Evolutionary conservation across 2,797 vertebrate species (phyloP).

Genomic region (Sarcoramphus papa): DNA sequence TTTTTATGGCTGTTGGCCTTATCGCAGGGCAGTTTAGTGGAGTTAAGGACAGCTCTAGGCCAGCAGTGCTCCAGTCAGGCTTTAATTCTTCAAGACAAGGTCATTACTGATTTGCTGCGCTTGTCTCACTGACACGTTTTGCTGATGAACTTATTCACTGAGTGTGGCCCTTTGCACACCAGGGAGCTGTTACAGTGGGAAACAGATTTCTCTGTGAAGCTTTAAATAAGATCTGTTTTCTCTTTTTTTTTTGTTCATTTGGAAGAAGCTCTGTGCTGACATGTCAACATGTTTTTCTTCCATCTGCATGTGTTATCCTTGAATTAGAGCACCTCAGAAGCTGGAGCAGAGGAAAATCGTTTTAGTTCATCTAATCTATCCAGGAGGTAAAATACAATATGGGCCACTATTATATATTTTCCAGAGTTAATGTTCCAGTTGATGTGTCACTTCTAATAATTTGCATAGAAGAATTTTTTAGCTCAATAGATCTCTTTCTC

Average conservation of each 20-base stretch:
- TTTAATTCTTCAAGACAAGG: conserved; percentile 45
- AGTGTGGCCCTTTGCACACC: neutral
- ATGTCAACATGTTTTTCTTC: conserved; percentile 45
- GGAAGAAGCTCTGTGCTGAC: conserved; percentile 42
- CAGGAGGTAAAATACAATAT: neutral
- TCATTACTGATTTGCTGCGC: conserved; percentile 36
- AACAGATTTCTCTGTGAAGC: conserved; percentile 39
- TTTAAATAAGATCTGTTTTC: conserved; percentile 11
- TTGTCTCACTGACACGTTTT: conserved; percentile 22
- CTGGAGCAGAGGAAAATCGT: neutral
- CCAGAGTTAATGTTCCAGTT: neutral
- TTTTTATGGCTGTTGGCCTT: neutral
- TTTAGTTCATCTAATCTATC: neutral
- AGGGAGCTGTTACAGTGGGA: conserved; percentile 36
- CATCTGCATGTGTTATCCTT: conserved; percentile 27
- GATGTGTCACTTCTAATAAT: neutral
- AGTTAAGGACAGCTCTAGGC: neutral
- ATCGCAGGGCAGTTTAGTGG: neutral
- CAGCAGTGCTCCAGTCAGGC: neutral
- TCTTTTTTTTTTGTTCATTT: neutral
- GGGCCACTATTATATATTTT: neutral
- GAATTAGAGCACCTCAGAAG: neutral
- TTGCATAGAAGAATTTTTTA: neutral
- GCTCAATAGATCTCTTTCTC: neutral
- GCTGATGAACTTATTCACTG: conserved; percentile 15